Evolutionary conservation across 2,888 invertebrate genomes (phyloP), one percentile per base, ranked within the genome.

Genomic region (Euplagia quadripunctaria): DNA sequence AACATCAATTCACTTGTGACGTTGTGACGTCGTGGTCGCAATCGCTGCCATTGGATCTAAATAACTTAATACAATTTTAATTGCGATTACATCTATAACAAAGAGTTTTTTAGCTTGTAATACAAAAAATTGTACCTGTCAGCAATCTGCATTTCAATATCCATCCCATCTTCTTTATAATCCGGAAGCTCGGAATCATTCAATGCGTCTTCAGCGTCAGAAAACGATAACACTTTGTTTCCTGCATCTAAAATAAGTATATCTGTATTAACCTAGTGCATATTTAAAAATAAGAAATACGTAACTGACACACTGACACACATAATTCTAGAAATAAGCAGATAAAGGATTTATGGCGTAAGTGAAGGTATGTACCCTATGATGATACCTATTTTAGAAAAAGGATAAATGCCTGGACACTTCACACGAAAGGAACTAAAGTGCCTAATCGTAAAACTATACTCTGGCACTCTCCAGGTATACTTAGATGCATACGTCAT

Each of bases 121-220:
- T 43, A 0, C 31, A 31, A 31, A 64, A 51, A 51, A 20, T 9
- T 58, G 20, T 90, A 96, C 96, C 97, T 97, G 90, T 98, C 98
- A 63, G 97, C 96, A 73, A 98, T 90, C 64, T 97, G 96, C 86
- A 98, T 93, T 90, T 98, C 99, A 71, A 97, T 96, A 89, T 99
- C 99, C 17, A 98, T 89, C 0, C 97, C 96, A 88, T 98, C 98
- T 93, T 99, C 99, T 78, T 97, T 97, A 42, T 97, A 97, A 82
- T 99, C 99, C 46, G 96, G 96, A 66, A 99, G 91, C 85, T 99
- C 99, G 9, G 97, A 96, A 91, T 99, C 99, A 86, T 98, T 97
- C 68, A 99, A 96, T 81, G 97, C 96, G 77, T 99, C 99, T 92
- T 99, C 99, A 4, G 98, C 98, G 94, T 99, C 99, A 65, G 99